Evolutionary conservation across 2,113 vertebrate genomes (phyloP), one percentile per base, ranked within the genome.

Genomic region (Myiagra hebetior): DNA sequence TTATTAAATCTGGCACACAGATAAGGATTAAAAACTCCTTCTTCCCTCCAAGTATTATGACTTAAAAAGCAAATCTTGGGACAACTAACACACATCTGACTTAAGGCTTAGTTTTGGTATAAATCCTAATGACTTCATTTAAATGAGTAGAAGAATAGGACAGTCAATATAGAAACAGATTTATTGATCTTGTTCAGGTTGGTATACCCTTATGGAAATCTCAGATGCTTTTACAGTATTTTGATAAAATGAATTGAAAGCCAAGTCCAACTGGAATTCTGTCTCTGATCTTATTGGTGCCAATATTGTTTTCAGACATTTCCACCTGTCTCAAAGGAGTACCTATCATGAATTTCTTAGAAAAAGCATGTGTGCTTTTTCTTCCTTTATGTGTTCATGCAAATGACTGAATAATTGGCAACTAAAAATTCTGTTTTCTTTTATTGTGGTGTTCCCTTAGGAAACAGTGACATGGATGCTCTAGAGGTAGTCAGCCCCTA

Each of bases 1-100:
- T 93, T 76, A 49, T 93, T 91, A 94, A 87, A 93, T 67, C 69
- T 95, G 94, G 80, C 84, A 73, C 41, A 62, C 11, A 79, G 83
- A 82, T 86, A 93, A 77, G 37, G 35, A 81, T 79, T 80, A 75
- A 93, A 67, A 81, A 83, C 49, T 70, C 9, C 2, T 81, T 91
- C 30, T 39, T 91, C 24, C 11, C 53, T 89, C 56, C 31, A 69
- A 82, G 33, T 73, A 33, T 16, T 57, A 13, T 62, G 35, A 50
- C 35, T 94, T 87, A 26, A 86, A 77, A 93, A 72, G 68, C 50
- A 78, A 89, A 64, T 77, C 27, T 77, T 79, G 63, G 31, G 65
- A 52, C 19, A 74, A 16, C 19, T 28, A 64, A 64, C 7, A 19
- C 23, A 31, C 28, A 50, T 73, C 59, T 74, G 63, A 72, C 20